These are phyloP conservation scores for Pachyramphus minor DNA, from an alignment of 2,113 vertebrate species.

Conservation along the genomic window DNA sequence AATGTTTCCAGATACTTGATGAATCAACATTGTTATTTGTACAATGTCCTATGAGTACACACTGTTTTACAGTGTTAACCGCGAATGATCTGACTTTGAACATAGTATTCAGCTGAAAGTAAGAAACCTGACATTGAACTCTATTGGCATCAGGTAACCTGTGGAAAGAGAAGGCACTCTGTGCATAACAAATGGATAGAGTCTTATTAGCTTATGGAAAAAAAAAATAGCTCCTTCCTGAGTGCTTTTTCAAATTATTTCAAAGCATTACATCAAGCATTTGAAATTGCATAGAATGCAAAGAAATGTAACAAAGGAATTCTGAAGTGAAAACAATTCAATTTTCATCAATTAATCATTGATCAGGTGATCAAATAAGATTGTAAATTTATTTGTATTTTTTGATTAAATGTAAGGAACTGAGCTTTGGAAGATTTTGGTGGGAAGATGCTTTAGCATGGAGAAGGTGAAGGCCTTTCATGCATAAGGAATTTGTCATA, in stretches of 20 bases:
- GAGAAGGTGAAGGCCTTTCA: not conserved
- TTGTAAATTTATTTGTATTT: not conserved
- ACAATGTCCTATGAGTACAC: not conserved
- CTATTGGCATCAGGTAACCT: not conserved
- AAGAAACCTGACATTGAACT: not conserved
- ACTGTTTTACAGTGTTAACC: not conserved
- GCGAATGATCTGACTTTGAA: not conserved
- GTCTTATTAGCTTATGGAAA: not conserved
- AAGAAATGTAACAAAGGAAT: not conserved
- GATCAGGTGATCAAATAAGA: not conserved
- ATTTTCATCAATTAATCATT: not conserved
- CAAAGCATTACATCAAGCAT: not conserved
- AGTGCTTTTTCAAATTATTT: not conserved
- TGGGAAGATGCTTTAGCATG: not conserved
- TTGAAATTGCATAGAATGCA: not conserved
- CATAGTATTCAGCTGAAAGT: not conserved
- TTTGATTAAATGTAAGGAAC: not conserved
- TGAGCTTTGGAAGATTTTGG: not conserved
- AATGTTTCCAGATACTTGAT: not conserved
- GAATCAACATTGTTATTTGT: slow-evolving; percentile 10
- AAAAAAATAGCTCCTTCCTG: not conserved
- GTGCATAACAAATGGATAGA: not conserved
- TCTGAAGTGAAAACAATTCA: not conserved
- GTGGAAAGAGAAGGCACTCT: not conserved
- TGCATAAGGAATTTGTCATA: not conserved